A percentile compares a stretch with the other conserved stretches of the same genome.
Conservation (phyloP, 2,888 invertebrate genomes). For the Panzeria rudis region DNA sequence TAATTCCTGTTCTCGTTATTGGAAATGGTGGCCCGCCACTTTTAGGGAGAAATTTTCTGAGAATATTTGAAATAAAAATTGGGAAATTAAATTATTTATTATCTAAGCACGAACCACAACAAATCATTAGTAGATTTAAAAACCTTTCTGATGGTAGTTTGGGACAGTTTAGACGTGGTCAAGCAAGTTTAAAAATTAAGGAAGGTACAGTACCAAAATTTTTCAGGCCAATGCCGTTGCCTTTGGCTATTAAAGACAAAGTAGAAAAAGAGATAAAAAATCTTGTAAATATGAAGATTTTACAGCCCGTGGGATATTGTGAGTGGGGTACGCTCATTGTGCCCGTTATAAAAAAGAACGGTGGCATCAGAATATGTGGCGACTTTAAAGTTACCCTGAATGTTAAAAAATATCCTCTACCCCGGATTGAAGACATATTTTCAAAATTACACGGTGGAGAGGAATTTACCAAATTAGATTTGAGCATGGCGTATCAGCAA, state of each 20-base stretch:
- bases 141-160: not conserved
- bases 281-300: slow-evolving; percentile 26
- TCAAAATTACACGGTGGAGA: slow-evolving; percentile 71
- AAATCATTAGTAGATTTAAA: not conserved
- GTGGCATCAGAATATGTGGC: slow-evolving; percentile 71
- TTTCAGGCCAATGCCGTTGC: slow-evolving; percentile 40
- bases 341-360: slow-evolving; percentile 78
- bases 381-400: slow-evolving; percentile 74
- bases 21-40: too few species aligned
- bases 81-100: too few species aligned
- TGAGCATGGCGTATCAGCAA: slow-evolving; percentile 77
- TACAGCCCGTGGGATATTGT: slow-evolving; percentile 56
- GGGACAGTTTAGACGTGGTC: not conserved
- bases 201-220: slow-evolving; percentile 40
- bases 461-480: slow-evolving; percentile 67
- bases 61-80: too few species aligned
- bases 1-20: too few species aligned
- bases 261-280: slow-evolving; percentile 25
- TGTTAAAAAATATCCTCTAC: slow-evolving; percentile 76
- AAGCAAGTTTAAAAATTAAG: slow-evolving; percentile 15
- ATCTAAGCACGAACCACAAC: not conserved
- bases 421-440: slow-evolving; percentile 76
- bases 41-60: too few species aligned
- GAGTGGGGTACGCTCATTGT: slow-evolving; percentile 68
- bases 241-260: slow-evolving; percentile 46